phyloP scores from a whole-genome alignment of 1,140 invertebrate species.

The Zophobas morio region DNA sequence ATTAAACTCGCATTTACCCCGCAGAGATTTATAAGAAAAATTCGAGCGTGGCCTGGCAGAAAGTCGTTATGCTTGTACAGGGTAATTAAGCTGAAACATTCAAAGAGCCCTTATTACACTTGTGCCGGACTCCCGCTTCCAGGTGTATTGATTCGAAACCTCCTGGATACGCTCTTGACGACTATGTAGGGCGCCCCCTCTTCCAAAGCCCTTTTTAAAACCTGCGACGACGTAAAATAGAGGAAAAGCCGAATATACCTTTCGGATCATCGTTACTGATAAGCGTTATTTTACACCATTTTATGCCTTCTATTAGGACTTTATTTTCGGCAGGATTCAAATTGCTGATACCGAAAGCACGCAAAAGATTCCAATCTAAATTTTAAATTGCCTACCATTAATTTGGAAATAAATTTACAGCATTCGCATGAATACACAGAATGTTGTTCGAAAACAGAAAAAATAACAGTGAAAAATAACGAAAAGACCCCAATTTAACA shows the following conservation, averaged over 20 bases:
- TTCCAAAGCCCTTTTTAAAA: slow-evolving; percentile 21
- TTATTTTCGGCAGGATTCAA: not conserved
- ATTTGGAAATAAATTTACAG: no score
- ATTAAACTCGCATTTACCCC: slow-evolving; percentile 36
- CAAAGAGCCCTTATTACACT: slow-evolving; percentile 29
- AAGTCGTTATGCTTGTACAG: slow-evolving; percentile 40
- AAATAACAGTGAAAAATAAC: no score
- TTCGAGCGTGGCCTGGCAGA: slow-evolving; percentile 26
- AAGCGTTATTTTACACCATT: slow-evolving; percentile 13
- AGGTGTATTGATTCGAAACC: slow-evolving; percentile 33
- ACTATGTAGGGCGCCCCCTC: slow-evolving; percentile 25
- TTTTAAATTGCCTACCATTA: no score
- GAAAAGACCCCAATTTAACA: no score
- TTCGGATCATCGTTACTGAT: slow-evolving; percentile 15
- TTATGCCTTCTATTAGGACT: slow-evolving; percentile 2
- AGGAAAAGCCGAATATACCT: slow-evolving; percentile 22
- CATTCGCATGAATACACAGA: no score
- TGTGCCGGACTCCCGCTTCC: slow-evolving; percentile 22
- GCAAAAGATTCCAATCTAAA: no score
- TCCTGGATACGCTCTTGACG: slow-evolving; percentile 34
- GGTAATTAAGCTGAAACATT: slow-evolving; percentile 40
- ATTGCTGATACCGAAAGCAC: not conserved
- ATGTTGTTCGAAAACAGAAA: no score
- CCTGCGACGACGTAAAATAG: slow-evolving; percentile 30
- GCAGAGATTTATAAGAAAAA: slow-evolving; percentile 30